Evolutionary conservation across 2,888 invertebrate species (phyloP), one percentile per base, ranked within the genome.

Genomic region (Diplolepis rosae): DNA sequence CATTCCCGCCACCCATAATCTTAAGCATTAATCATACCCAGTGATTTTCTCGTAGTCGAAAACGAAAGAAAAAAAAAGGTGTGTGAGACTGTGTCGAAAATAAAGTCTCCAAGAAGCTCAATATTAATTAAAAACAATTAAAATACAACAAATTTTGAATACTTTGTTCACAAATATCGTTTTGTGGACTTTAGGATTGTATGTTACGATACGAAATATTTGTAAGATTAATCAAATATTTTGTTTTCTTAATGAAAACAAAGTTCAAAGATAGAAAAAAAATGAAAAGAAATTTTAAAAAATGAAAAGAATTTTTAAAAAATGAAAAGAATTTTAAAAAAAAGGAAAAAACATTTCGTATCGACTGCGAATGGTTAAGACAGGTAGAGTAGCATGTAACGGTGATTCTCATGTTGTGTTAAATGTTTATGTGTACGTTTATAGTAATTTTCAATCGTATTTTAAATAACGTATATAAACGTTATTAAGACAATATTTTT

Each of bases 401-500:
- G 70, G 70, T 74, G 72, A 73, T n/a, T 75, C 66, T 72, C 70
- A 75, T 32, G 66, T 54, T 70, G 54, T 75, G 74, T 61, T 61
- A 39, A 61, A 39, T 82, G 79, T 80, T 78, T 77, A 80, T 79
- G 77, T 79, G 77, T 74, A 77, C 72, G 75, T 27, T 77, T 79
- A 80, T 79, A 80, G 77, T 82, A 76, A 80, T 78, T 79, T 78
- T 75, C 77, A 78, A 77, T 82, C 80, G 77, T 77, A 73, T 78
- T 75, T 75, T 79, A 79, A 78, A 79, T 78, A 82, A 76, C 73
- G 78, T 81, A 79, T 80, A 82, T 80, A 80, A 79, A 74, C 73
- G 74, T 77, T 71, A 77, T 73, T 74, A 67, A 73, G 73, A 74
- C 74, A 74, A 74, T 71, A 70, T 71, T 67, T 78, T 68, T 73